Percentiles rank a stretch among this genome's conserved stretches.
Evolutionary conservation across 2,797 vertebrate species (phyloP).

Genomic region (Streptopelia turtur): DNA sequence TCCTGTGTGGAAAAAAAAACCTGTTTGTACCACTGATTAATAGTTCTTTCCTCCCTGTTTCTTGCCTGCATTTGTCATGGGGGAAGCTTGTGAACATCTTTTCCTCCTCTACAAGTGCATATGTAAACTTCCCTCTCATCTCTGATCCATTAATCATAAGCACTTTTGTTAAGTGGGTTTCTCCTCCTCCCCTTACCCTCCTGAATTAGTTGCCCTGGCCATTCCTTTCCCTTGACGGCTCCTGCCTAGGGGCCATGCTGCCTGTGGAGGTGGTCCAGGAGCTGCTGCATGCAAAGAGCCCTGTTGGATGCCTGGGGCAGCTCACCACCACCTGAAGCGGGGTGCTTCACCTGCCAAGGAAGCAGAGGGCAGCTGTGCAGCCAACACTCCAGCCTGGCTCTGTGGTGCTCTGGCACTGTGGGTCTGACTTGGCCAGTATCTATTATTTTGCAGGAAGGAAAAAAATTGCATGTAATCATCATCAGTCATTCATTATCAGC

Average conservation of each 20-base stretch:
- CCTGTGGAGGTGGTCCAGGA: not conserved
- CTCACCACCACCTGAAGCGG: not conserved
- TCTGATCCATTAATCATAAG: constrained; percentile 20
- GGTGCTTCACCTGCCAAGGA: fast-evolving
- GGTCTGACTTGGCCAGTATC: constrained; percentile 38
- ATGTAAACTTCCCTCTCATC: constrained; percentile 34
- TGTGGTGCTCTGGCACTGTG: not conserved
- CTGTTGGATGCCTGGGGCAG: not conserved
- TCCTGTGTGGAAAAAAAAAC: not conserved
- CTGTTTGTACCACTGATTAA: constrained; percentile 30
- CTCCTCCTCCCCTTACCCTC: not conserved
- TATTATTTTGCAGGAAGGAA: constrained; percentile 52
- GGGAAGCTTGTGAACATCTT: constrained; percentile 25
- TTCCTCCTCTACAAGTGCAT: constrained; percentile 5
- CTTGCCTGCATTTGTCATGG: constrained; percentile 10
- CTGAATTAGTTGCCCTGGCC: not conserved
- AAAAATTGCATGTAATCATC: constrained; percentile 44
- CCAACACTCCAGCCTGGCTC: not conserved
- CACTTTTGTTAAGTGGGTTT: not conserved
- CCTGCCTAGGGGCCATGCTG: fast-evolving
- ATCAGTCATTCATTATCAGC: constrained; percentile 63
- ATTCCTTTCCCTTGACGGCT: not conserved
- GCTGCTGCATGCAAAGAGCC: not conserved
- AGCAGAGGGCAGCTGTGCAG: not conserved
- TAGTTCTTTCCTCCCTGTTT: constrained; percentile 15